Percentiles rank a stretch among this genome's conserved stretches.
Evolutionary conservation across 2,888 invertebrate genomes (phyloP).

Genomic region (Lepidonotus clava): DNA sequence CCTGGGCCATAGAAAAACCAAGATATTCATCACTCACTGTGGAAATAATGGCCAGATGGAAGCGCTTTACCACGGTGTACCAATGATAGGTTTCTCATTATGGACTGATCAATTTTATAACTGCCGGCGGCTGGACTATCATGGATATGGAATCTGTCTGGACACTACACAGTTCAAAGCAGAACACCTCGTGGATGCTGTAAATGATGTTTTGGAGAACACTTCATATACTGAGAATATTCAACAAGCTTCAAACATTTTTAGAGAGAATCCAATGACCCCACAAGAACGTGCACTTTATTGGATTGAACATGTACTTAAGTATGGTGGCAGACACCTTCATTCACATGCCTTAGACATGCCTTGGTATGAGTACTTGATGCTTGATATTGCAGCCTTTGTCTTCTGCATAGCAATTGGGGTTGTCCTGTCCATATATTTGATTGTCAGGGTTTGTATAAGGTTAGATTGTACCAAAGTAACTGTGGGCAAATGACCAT

Average conservation of each 20-base stretch:
- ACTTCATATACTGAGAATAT: slow-evolving; percentile 61
- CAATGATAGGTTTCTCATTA: slow-evolving; percentile 67
- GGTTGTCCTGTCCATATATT: no score
- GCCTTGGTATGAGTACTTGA: slow-evolving; percentile 67
- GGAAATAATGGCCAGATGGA: slow-evolving; percentile 69
- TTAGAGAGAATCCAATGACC: slow-evolving; percentile 57
- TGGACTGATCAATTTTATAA: slow-evolving; percentile 66
- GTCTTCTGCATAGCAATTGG: no score
- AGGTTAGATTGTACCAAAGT: no score
- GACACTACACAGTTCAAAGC: background rate
- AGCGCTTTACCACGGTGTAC: slow-evolving; percentile 68
- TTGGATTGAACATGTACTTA: slow-evolving; percentile 70
- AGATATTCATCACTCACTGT: slow-evolving; percentile 70
- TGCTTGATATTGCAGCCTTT: slow-evolving; percentile 64
- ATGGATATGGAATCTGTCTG: slow-evolving; percentile 57
- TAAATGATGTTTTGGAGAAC: slow-evolving; percentile 62
- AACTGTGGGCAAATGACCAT: no score
- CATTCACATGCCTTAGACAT: slow-evolving; percentile 65
- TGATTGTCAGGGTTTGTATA: no score
- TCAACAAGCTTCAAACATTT: slow-evolving; percentile 62
- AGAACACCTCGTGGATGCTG: slow-evolving; percentile 57
- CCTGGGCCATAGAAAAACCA: slow-evolving; percentile 63
- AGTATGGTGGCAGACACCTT: slow-evolving; percentile 68
- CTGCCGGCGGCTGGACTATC: slow-evolving; percentile 59
- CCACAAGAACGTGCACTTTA: slow-evolving; percentile 66